phyloP scores from a whole-genome alignment of 2,888 invertebrate species.

The Caenorhabditis uteleia region DNA sequence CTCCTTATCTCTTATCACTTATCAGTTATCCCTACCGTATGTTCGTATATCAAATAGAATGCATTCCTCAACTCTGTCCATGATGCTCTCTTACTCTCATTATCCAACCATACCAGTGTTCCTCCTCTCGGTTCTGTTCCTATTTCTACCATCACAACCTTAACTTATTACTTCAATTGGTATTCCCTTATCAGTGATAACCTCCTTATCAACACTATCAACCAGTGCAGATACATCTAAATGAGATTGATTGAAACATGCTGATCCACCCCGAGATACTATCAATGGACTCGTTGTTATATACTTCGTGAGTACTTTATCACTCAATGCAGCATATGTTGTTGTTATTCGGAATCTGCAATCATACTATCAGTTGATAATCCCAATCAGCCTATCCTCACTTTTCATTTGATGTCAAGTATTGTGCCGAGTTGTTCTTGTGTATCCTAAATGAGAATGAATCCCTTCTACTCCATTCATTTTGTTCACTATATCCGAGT shows the following conservation, averaged over 20 bases:
- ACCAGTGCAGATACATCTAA: slow-evolving; percentile 51
- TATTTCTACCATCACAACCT: slow-evolving; percentile 47
- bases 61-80: slow-evolving; percentile 52
- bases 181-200: no score
- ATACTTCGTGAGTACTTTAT: slow-evolving; percentile 40
- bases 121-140: slow-evolving; percentile 47
- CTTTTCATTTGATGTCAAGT: slow-evolving; percentile 25
- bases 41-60: slow-evolving; percentile 40
- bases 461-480: slow-evolving; percentile 51
- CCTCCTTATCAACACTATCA: slow-evolving; percentile 39
- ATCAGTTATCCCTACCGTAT: slow-evolving; percentile 21
- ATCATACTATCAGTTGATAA: no score
- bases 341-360: slow-evolving; percentile 61
- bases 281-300: slow-evolving; percentile 38
- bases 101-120: slow-evolving; percentile 46
- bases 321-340: slow-evolving; percentile 57
- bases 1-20: background rate
- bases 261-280: slow-evolving; percentile 55
- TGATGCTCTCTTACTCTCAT: slow-evolving; percentile 23
- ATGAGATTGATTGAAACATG: slow-evolving; percentile 55
- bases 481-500: slow-evolving; percentile 12
- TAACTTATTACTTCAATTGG: slow-evolving; percentile 6
- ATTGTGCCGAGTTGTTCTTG: slow-evolving; percentile 38
- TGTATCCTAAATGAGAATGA: slow-evolving; percentile 45
- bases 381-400: background rate